phyloP scores from a whole-genome alignment of 2,888 invertebrate genomes.

The Tetragonisca angustula region DNA sequence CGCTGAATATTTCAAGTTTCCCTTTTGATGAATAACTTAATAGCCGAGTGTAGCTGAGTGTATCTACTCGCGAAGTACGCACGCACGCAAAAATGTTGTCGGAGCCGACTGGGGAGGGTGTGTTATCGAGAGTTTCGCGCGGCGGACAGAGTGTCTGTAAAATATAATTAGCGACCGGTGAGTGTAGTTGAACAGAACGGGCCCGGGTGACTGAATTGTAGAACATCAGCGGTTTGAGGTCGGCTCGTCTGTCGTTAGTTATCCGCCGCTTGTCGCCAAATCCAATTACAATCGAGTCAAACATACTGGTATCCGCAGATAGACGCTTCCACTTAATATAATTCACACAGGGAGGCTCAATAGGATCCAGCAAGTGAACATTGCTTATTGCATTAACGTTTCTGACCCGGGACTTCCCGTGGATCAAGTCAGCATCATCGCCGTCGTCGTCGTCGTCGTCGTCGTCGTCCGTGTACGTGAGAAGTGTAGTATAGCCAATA shows the following conservation, averaged over 20 bases:
- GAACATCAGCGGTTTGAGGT: constrained; percentile 15
- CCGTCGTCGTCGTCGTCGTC: constrained; percentile 10
- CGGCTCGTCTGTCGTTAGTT: constrained; percentile 25
- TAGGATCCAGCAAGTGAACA: constrained; percentile 52
- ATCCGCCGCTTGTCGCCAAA: constrained; percentile 31
- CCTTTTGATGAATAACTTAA: constrained; percentile 1
- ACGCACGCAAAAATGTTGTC: not conserved
- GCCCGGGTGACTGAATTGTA: not conserved
- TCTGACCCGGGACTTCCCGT: constrained; percentile 58
- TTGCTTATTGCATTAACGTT: constrained; percentile 68
- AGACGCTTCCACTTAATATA: constrained; percentile 41
- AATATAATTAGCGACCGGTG: not conserved
- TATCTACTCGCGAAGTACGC: not conserved
- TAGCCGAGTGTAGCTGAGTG: too few species aligned
- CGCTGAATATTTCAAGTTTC: not conserved
- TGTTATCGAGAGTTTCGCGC: not conserved
- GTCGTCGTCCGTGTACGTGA: constrained; percentile 26
- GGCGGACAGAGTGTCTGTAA: not conserved
- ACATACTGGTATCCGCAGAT: constrained; percentile 37
- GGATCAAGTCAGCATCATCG: constrained; percentile 44
- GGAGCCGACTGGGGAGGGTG: too few species aligned
- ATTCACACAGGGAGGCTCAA: constrained; percentile 39
- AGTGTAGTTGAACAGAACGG: not conserved
- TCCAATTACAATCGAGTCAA: constrained; percentile 38
- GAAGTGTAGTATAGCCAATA: constrained; percentile 64